Conservation (phyloP, 2,113 vertebrate species). For the Urocolius indicus region DNA sequence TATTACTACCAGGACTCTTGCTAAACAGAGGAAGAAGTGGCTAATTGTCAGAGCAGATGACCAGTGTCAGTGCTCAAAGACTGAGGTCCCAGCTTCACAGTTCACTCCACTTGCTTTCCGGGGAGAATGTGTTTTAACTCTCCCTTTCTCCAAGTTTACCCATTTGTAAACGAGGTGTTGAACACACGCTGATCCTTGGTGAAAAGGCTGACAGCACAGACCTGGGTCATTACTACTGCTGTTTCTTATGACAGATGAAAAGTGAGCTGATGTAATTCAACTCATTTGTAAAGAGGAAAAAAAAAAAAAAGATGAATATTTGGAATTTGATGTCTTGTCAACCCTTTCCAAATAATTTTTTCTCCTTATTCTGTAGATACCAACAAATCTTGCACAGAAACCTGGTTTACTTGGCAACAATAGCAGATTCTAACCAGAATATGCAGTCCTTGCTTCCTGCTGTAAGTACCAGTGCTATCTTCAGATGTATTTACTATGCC, state of each 20-base stretch:
- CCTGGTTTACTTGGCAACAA: slow-evolving; percentile 95
- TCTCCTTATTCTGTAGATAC: slow-evolving; percentile 82
- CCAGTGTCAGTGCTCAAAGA: not conserved
- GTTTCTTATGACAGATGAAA: not conserved
- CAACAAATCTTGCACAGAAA: slow-evolving; percentile 98
- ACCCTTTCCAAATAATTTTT: slow-evolving; percentile 28
- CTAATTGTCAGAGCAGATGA: not conserved
- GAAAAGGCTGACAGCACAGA: not conserved
- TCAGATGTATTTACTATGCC: not conserved
- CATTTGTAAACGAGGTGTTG: not conserved
- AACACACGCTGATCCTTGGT: not conserved
- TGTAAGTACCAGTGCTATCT: slow-evolving; percentile 78
- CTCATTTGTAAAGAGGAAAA: not conserved
- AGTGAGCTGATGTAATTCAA: not conserved
- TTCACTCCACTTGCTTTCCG: not conserved
- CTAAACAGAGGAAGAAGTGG: not conserved
- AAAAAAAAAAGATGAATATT: not conserved
- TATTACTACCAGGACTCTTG: not conserved
- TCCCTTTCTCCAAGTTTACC: not conserved
- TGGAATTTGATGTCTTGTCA: not conserved
- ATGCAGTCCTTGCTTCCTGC: slow-evolving; percentile 96
- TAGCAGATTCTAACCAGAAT: slow-evolving; percentile 98
- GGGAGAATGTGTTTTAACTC: not conserved
- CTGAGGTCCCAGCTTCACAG: not conserved
- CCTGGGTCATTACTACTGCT: not conserved